Evolutionary conservation across 2,888 invertebrate genomes (phyloP), one percentile per base, ranked within the genome.

Genomic region (Falcaria lacertinaria): DNA sequence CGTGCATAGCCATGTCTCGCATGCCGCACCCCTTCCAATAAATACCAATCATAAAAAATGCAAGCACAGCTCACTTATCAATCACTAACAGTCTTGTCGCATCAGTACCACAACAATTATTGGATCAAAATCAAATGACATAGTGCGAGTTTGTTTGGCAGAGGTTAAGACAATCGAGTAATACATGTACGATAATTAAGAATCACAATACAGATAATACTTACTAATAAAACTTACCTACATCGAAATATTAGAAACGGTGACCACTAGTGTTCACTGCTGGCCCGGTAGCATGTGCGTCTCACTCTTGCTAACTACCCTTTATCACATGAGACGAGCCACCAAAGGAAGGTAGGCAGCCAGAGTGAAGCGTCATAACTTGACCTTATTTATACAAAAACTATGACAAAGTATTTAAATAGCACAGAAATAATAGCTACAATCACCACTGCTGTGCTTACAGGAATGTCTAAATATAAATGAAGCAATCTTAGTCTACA

Each of bases 151-250:
- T 47, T 41, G 62, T 82, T 84, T 83, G 87, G 87, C 86, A 83
- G 77, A 80, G 61, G 70, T 69, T 58, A 66, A 56, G 65, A 69
- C 73, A 80, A 69, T 77, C 59, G 73, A 79, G 70, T 75, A 67
- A 68, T 76, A 75, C 70, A 74, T 76, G 58, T 54, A 78, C 56
- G 74, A 80, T 75, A 81, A 76, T 80, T 77, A 82, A 78, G 73
- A 81, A 88, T 87, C 86, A 89, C 87, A 87, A 80, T 87, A 87
- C 77, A 79, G 74, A 81, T 85, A 86, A 83, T 85, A 87, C 87
- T 88, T 87, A 89, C 49, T 50, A 78, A 74, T 83, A 76, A 68
- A 77, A 68, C 76, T 81, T 80, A 81, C 59, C 68, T 78, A 79
- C 44, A 61, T 70, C 69, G 75, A 80, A 33, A 77, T 81, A 82